Base-by-base conservation (phyloP, 1,140 invertebrate species). In the Epicauta chinensis region DNA sequence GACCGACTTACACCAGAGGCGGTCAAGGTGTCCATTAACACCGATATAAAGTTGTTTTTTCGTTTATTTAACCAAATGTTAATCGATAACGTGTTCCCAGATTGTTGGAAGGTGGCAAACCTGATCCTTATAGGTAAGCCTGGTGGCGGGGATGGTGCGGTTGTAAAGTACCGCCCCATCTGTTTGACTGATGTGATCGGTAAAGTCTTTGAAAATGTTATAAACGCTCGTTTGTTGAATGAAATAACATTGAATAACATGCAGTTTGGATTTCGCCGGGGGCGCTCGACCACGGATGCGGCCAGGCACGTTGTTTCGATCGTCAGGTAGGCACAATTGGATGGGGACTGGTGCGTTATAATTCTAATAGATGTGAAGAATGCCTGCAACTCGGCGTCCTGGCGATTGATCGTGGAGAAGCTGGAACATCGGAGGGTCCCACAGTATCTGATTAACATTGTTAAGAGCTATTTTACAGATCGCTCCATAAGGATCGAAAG, bases 341-440 rank as follows among this genome's bases (percentile, higher is more conserved):
- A 30, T n/a, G 6, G 11, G 5, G 11, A 15, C 3, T 47, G 43
- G 30, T 17, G 35, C 16, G 47, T 14, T 1, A 3, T 45, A 7
- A 14, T 44, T 13, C 17, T 45, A 2, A 13, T 55, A 23, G 53
- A 55, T 12, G 38, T 55, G 0, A 29, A 40, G 14, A 44, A 55
- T 40, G 47, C 48, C 2, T 49, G 34, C 23, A 55, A 55, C 16
- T 40, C 16, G 5, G 45, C 39, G 3, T 42, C 46, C 2, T 50
- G 35, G 35, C 4, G 12, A 37, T 6, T 37, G 3, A 37, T 37
- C 4, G 5, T 37, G 35, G 14, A 37, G 12, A 37, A 37, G n/a
- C 35, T 37, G 14, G 35, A 37, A n/a, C 29, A 10, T 10, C 4
- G 29, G 10, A 30, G 10, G 10, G 10, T 30, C n/a, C 6, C 10